Evolutionary conservation across 2,888 invertebrate species (phyloP), one percentile per base, ranked within the genome.

Genomic region (Leptopterna dolabrata): DNA sequence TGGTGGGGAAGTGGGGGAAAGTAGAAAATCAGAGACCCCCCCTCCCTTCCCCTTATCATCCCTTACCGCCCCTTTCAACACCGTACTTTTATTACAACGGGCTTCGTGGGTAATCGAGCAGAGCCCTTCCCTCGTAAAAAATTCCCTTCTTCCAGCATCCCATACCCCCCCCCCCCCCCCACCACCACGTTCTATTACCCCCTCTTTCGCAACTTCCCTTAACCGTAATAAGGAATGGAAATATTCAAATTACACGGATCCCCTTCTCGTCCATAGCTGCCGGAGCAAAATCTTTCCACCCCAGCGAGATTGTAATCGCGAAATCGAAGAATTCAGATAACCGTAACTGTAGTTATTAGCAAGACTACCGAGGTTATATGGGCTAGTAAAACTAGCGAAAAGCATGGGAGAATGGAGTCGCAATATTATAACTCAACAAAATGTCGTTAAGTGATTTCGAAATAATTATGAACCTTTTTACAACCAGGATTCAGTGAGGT

Each of bases 51-150:
- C 16, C 51, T 24, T 63, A 85, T n/a, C n/a, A n/a, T n/a, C n/a
- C n/a, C n/a, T n/a, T n/a, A n/a, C n/a, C n/a, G n/a, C 73, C 36
- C 36, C 36, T 36, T 63, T 24, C 24, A 24, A 51, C 16, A 51
- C 16, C 51, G 63, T 63, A 85, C 85, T 85, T 85, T 85, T 73
- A 85, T 85, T 73, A 85, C 85, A 43, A 85, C 85, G 55, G 43
- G 76, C 81, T 85, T 43, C 85, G 45, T 73, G 85, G 85, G 85
- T 73, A 85, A 85, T 85, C 85, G 85, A 85, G 85, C 85, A 85
- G 51, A 85, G 36, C 85, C 7, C 45, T 73, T 71, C 36, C 43
- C 83, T 41, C 70, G 30, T 41, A 27, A 51, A 29, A 29, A 45
- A 55, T 19, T 19, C 36, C 55, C 51, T 30, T 19, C n/a, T 55